Conservation (phyloP, 2,797 vertebrate genomes). For the Heliangelus exortis region DNA sequence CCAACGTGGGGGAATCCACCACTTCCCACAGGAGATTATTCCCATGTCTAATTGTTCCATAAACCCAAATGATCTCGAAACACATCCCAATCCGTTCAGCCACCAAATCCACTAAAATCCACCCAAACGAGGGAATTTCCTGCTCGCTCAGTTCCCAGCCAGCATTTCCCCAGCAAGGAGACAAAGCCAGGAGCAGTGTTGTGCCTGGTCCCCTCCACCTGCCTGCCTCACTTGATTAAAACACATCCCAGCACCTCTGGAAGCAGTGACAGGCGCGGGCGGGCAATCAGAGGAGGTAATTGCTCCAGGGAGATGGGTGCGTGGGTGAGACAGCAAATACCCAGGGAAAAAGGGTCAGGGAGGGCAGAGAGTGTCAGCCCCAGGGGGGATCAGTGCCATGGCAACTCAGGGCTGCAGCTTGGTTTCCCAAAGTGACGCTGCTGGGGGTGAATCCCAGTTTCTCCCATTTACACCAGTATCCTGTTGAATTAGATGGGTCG, state of each 20-base stretch:
- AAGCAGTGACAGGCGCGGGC: neutral
- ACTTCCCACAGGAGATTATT: no score
- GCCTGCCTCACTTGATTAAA: slow-evolving; percentile 22
- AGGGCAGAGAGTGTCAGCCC: neutral
- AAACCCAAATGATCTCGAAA: neutral
- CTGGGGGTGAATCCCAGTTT: neutral
- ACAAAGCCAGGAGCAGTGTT: neutral
- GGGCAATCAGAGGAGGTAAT: slow-evolving; percentile 44
- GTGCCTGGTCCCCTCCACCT: neutral
- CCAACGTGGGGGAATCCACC: no score
- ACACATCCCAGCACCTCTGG: neutral
- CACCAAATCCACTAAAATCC: neutral
- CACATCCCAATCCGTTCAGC: neutral
- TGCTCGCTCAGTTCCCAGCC: neutral
- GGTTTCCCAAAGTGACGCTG: accelerated
- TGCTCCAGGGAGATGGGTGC: neutral
- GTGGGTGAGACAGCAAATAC: neutral
- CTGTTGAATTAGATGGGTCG: no score
- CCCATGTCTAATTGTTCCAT: no score
- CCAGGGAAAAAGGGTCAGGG: neutral
- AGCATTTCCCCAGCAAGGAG: neutral
- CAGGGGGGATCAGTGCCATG: neutral
- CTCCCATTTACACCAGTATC: no score
- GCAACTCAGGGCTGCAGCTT: neutral
- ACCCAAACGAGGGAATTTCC: neutral